These are phyloP conservation scores for Sminthurides aquaticus DNA, from an alignment of 2,888 invertebrate genomes.

Conservation along the genomic window DNA sequence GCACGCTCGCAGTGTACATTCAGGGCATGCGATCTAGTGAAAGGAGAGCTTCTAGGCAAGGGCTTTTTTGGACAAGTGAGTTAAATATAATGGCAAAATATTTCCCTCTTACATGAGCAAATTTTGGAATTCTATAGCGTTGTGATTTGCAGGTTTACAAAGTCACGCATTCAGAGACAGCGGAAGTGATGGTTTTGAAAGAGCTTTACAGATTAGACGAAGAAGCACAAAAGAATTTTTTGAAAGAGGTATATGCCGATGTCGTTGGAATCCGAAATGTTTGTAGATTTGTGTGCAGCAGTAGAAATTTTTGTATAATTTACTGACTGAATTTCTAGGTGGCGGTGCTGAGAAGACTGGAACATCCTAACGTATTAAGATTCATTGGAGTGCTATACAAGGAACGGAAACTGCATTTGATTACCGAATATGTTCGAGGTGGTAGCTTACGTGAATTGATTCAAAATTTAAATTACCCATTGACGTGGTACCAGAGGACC, in stretches of 20 bases:
- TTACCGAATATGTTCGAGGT: conserved; percentile 87
- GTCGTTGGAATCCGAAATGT: background rate
- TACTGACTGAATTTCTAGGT: conserved; percentile 53
- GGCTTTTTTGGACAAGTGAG: conserved; percentile 80
- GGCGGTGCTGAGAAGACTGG: conserved; percentile 78
- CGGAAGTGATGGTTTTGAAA: conserved; percentile 91
- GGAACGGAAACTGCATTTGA: conserved; percentile 80
- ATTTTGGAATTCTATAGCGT: background rate
- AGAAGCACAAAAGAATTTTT: conserved; percentile 85
- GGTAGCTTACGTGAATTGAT: conserved; percentile 80
- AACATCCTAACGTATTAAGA: conserved; percentile 80
- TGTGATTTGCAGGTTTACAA: conserved; percentile 63
- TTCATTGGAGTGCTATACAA: conserved; percentile 90
- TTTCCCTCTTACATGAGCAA: background rate
- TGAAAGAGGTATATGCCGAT: conserved; percentile 65
- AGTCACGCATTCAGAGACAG: conserved; percentile 81
- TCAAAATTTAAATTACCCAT: conserved; percentile 61
- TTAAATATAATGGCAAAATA: background rate
- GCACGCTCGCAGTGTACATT: conserved; percentile 68
- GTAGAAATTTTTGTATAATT: too few relatives aligned
- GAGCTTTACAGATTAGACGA: conserved; percentile 88
- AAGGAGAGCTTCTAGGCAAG: conserved; percentile 78
- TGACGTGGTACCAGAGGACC: conserved; percentile 73
- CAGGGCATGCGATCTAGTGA: conserved; percentile 79
- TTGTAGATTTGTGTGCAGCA: too few relatives aligned